These are phyloP conservation scores for Lasaia peninsularis DNA, from an alignment of 1,140 invertebrate genomes.

Conservation along the genomic window DNA sequence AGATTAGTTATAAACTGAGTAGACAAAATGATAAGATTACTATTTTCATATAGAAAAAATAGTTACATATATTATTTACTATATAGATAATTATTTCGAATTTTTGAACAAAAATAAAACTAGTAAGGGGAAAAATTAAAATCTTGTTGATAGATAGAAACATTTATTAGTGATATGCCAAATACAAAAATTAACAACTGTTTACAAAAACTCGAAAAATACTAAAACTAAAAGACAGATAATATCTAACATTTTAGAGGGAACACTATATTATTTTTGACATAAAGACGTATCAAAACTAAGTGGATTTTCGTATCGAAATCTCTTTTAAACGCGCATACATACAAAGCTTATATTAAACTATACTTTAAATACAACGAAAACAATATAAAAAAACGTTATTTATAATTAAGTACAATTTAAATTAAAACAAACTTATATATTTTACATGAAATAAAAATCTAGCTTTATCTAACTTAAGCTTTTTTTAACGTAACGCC, in stretches of 20 bases:
- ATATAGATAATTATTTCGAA: too few relatives aligned
- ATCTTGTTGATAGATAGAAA: conserved; percentile 44
- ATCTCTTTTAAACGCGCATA: conserved; percentile 16
- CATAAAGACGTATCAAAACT: conserved; percentile 4
- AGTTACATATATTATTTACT: too few relatives aligned
- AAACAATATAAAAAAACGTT: conserved; percentile 2
- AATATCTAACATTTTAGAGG: conserved; percentile 1
- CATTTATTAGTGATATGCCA: conserved; percentile 58
- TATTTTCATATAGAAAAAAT: too few relatives aligned
- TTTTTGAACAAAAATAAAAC: not conserved
- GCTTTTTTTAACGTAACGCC: not conserved
- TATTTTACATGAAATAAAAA: conserved; percentile 18
- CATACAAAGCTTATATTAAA: conserved; percentile 19
- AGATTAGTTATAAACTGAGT: too few relatives aligned
- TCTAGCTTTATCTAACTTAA: not conserved
- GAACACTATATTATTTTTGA: not conserved
- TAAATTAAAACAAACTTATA: conserved; percentile 14
- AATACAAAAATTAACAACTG: conserved; percentile 32
- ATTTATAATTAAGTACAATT: conserved; percentile 23
- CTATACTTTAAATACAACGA: conserved; percentile 7
- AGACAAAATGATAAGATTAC: too few relatives aligned
- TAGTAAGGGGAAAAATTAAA: conserved; percentile 32
- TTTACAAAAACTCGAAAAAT: conserved; percentile 20
- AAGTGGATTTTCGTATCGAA: not conserved
- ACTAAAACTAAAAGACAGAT: conserved; percentile 10